Evolutionary conservation across 2,888 invertebrate species (phyloP), one percentile per base, ranked within the genome.

Genomic region (Philaethria dido): DNA sequence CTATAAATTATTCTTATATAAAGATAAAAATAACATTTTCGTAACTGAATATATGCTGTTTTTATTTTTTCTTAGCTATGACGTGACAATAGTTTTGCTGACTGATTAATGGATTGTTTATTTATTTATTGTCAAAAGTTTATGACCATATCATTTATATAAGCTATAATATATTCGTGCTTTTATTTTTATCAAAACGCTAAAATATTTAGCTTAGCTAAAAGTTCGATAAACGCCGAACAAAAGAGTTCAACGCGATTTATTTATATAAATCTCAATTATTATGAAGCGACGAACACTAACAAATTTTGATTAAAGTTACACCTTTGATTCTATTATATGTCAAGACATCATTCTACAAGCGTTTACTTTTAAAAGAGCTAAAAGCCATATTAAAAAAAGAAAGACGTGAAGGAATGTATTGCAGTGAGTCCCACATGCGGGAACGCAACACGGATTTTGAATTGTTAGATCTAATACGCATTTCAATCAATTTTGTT

Each of bases 341-440:
- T 9, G 18, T 8, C 33, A 44, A 44, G 25, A 36, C 13, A 29
- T 1, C 29, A 29, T 14, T 2, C 13, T 45, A 5, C 25, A 50
- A 45, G 13, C 9, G 55, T 45, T 59, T 44, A 57, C 11, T 39
- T 39, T 50, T 62, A 36, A 47, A n/a, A 39, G 39, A 52, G 22
- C 20, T 54, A 9, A 14, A 14, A 33, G n/a, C n/a, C 9, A 20
- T 16, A 5, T 47, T 20, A 48, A 61, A 62, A 16, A n/a, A 13
- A 39, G 14, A 22, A 50, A 36, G 57, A 57, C 55, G 64, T 52
- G 55, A 29, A 36, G 42, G 65, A 55, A 65, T 59, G 65, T 20
- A 20, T 33, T 8, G 22, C 50, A 39, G 5, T n/a, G 13, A 60
- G 18, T 60, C 9, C 14, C 20, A 42, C 36, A 48, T 36, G 48